Evolutionary conservation across 1,140 invertebrate species (phyloP).

Genomic region (Pogonomyrmex barbatus): DNA sequence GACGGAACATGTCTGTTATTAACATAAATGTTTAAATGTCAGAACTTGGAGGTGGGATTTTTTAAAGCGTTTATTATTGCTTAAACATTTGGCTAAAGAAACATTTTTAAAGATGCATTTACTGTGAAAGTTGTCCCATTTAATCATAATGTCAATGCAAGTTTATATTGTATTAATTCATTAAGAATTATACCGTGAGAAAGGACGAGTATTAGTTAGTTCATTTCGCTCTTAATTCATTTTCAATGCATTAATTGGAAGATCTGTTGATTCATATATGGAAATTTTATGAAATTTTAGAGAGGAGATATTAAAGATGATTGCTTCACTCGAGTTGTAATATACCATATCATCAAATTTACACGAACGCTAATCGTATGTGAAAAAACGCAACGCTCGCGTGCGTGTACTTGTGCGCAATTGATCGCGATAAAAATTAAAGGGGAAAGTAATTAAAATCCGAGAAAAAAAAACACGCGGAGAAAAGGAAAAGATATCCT

Average conservation of each 20-base stretch:
- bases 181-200: conserved; percentile 5
- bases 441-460: conserved; percentile 61
- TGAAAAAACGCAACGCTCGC: conserved; percentile 31
- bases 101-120: background rate
- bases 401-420: background rate
- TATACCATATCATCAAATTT: conserved; percentile 19
- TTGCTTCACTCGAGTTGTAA: conserved; percentile 16
- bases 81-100: background rate
- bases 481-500: conserved; percentile 40
- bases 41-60: background rate
- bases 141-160: conserved; percentile 38
- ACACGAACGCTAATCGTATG: conserved; percentile 22
- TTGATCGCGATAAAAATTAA: conserved; percentile 53
- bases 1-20: background rate
- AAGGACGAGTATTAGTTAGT: background rate
- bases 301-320: background rate
- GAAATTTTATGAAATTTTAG: conserved; percentile 10
- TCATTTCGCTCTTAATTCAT: too few relatives aligned
- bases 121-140: background rate
- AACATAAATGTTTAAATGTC: background rate
- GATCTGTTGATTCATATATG: conserved; percentile 19
- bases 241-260: conserved; percentile 25
- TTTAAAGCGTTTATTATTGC: background rate
- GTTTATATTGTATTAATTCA: conserved; percentile 30
- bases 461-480: conserved; percentile 4